Evolutionary conservation across 2,888 invertebrate species (phyloP).

Genomic region (Drosophila demipolita): DNA sequence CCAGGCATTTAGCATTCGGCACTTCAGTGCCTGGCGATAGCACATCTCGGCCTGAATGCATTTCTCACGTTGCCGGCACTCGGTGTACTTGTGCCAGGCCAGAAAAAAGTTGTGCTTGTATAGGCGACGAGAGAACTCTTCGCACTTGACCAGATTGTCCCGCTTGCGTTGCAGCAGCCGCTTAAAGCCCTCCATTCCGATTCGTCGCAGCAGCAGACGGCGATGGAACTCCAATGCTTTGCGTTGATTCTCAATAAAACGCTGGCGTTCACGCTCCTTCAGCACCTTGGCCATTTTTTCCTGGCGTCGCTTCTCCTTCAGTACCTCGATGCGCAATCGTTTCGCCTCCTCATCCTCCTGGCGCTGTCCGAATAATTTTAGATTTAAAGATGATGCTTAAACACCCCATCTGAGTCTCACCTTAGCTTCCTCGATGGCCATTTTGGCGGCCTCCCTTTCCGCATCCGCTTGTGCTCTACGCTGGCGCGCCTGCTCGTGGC

Average conservation of each 20-base stretch:
- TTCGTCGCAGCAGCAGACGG: constrained; percentile 79
- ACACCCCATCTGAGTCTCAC: constrained; percentile 50
- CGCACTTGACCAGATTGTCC: constrained; percentile 85
- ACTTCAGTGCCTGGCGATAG: constrained; percentile 86
- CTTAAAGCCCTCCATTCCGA: constrained; percentile 83
- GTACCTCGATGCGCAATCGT: constrained; percentile 87
- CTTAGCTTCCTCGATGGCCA: constrained; percentile 84
- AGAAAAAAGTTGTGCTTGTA: constrained; percentile 86
- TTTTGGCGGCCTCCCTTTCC: constrained; percentile 84
- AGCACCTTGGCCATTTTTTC: constrained; percentile 88
- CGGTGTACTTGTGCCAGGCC: constrained; percentile 86
- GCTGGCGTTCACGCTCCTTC: constrained; percentile 86
- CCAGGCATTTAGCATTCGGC: constrained; percentile 86
- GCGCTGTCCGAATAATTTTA: constrained; percentile 62
- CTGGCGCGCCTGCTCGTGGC: constrained; percentile 84
- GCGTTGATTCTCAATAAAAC: constrained; percentile 84
- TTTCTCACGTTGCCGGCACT: constrained; percentile 86
- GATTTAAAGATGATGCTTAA: not conserved
- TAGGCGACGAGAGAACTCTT: constrained; percentile 85
- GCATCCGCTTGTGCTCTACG: constrained; percentile 83
- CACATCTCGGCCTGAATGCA: constrained; percentile 87
- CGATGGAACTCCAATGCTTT: constrained; percentile 85
- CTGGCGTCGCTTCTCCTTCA: constrained; percentile 87
- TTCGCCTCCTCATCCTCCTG: constrained; percentile 87
- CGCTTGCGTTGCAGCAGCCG: constrained; percentile 81